These are phyloP conservation scores for Pseudochirops cupreus DNA, from an alignment of 2,797 vertebrate genomes.

Conservation along the genomic window DNA sequence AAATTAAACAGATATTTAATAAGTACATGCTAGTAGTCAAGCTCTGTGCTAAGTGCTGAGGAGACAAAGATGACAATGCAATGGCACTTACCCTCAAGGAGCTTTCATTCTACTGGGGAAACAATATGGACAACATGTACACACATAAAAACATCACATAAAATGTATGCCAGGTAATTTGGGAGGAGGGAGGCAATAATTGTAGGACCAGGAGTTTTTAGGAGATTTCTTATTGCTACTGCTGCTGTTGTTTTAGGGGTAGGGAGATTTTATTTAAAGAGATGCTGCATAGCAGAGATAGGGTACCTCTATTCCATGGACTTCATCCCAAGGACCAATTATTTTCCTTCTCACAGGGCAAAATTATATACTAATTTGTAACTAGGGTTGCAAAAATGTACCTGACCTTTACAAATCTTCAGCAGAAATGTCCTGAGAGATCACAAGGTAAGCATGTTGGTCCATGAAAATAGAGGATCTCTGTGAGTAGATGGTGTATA, in stretches of 20 bases:
- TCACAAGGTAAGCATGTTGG: not conserved
- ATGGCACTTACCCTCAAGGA: not conserved
- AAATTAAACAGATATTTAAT: not conserved
- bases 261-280: not conserved
- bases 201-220: not conserved
- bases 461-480: not conserved
- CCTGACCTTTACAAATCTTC: not conserved
- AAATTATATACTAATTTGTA: not conserved
- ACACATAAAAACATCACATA: not conserved
- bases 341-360: not conserved
- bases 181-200: not conserved
- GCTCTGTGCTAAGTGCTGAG: not conserved
- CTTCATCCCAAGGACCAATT: not conserved
- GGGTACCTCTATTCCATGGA: not conserved
- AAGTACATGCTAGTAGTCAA: not conserved
- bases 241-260: not conserved
- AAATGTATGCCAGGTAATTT: not conserved
- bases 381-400: not conserved
- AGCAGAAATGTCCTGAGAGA: not conserved
- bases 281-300: not conserved
- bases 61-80: not conserved
- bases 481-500: not conserved
- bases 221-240: not conserved
- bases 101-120: not conserved
- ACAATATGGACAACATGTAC: not conserved